Base-by-base conservation (phyloP, 37 sponge, comb jelly and placozoan species). In the Dysidea cf. avara region DNA sequence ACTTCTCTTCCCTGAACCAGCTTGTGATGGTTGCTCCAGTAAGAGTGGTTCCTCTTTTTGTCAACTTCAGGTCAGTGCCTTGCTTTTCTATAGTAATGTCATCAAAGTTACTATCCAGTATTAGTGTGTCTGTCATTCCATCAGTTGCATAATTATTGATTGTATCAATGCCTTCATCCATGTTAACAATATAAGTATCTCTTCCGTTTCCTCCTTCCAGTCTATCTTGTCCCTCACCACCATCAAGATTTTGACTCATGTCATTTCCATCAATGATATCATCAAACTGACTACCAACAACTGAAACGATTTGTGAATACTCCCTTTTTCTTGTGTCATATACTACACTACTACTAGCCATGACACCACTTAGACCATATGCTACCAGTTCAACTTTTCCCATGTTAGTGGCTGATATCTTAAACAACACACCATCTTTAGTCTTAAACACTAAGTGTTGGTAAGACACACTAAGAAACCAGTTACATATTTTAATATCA, bases 71-170 rank as follows among this genome's bases (percentile, higher is more conserved):
- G 9, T 7, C 38, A 4, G 32, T 36, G 6, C 11, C 58, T 12
- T 25, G 49, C 2, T 54, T n/a, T 6, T 4, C 31, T 53, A 40
- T 36, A 60, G 21, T 59, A 4, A 74, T 39, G 50, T 39, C 47
- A 18, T 58, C 24, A 34, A 60, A 50, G 16, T 56, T 59, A 3
- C 7, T 30, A 64, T 28, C 56, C 14, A 76, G 53, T 7, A 64
- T 11, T 32, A 76, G 55, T 33, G 25, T 39, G 48, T 76, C 66
- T n/a, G n/a, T n/a, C n/a, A n/a, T n/a, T n/a, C n/a, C n/a, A n/a
- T n/a, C n/a, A n/a, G n/a, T n/a, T n/a, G 77, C 77, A 63, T 31
- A 76, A 38, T 76, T 76, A 33, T 64, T 64, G 55, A 76, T 63
- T 30, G 56, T 51, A 33, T 28, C 66, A 16, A 2, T 5, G 22